Conservation (phyloP, 2,797 vertebrate species). For the Rhyacichthys aspro region DNA sequence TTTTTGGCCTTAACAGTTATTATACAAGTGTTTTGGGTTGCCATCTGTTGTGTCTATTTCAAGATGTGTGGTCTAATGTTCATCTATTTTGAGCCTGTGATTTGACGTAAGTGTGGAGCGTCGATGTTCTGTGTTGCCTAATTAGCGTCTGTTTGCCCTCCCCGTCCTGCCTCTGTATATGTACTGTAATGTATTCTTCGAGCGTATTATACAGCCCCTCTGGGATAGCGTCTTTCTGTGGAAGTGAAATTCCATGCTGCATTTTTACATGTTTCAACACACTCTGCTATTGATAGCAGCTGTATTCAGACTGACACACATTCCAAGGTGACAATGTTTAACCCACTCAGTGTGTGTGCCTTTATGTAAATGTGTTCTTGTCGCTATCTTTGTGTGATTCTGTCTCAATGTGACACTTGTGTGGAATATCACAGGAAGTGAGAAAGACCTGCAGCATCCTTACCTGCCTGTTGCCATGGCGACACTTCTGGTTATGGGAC, state of each 20-base stretch:
- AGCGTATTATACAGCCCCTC: conserved; percentile 37
- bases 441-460: conserved; percentile 60
- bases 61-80: conserved; percentile 22
- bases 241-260: conserved; percentile 46
- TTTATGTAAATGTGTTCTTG: conserved; percentile 10
- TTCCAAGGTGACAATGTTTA: conserved; percentile 46
- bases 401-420: conserved; percentile 16
- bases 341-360: conserved; percentile 7
- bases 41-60: conserved; percentile 33
- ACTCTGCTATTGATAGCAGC: conserved; percentile 17
- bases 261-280: conserved; percentile 50
- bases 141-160: conserved; percentile 60
- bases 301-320: conserved; percentile 21
- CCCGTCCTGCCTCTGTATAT: conserved; percentile 9
- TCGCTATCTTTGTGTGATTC: neutral
- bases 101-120: conserved; percentile 39
- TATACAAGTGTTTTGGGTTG: neutral
- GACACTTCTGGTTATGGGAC: conserved; percentile 72
- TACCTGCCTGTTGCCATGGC: conserved; percentile 76
- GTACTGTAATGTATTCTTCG: conserved; percentile 50
- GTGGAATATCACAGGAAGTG: conserved; percentile 62
- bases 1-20: too few relatives aligned
- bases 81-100: conserved; percentile 48
- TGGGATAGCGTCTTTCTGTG: conserved; percentile 51
- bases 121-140: conserved; percentile 46